These are phyloP conservation scores for Aphelinus atriplicis DNA, from an alignment of 1,140 invertebrate species.

Conservation along the genomic window DNA sequence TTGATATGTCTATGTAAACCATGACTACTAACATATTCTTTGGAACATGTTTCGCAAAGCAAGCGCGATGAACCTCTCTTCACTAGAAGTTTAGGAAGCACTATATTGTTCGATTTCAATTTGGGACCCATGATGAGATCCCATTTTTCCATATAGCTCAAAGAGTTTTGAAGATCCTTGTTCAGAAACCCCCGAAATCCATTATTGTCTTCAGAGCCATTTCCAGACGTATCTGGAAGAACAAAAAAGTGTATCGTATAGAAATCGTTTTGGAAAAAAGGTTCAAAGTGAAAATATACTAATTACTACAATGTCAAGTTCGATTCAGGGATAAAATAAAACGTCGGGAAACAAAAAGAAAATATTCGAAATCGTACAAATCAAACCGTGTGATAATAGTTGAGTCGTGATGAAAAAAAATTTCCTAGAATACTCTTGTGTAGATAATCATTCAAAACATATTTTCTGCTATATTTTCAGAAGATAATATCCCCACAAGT, in stretches of 20 bases:
- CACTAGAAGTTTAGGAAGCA: neutral
- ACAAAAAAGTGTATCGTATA: neutral
- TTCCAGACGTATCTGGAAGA: neutral
- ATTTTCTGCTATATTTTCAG: too few relatives aligned
- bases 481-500: too few relatives aligned
- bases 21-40: conserved; percentile 55
- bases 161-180: conserved; percentile 4
- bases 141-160: conserved; percentile 17
- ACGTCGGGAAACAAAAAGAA: too few relatives aligned
- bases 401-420: too few relatives aligned
- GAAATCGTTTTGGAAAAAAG: too few relatives aligned
- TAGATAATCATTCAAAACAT: too few relatives aligned
- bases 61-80: conserved; percentile 39
- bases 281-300: too few relatives aligned
- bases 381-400: too few relatives aligned
- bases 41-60: conserved; percentile 59
- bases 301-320: too few relatives aligned
- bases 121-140: conserved; percentile 2
- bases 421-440: too few relatives aligned
- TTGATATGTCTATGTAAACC: conserved; percentile 61
- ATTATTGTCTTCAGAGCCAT: neutral
- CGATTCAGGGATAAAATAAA: too few relatives aligned
- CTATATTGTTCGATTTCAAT: neutral
- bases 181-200: conserved; percentile 18
- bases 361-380: too few relatives aligned